phyloP scores from a whole-genome alignment of 23 tunicate species.

The Diplosoma virens region DNA sequence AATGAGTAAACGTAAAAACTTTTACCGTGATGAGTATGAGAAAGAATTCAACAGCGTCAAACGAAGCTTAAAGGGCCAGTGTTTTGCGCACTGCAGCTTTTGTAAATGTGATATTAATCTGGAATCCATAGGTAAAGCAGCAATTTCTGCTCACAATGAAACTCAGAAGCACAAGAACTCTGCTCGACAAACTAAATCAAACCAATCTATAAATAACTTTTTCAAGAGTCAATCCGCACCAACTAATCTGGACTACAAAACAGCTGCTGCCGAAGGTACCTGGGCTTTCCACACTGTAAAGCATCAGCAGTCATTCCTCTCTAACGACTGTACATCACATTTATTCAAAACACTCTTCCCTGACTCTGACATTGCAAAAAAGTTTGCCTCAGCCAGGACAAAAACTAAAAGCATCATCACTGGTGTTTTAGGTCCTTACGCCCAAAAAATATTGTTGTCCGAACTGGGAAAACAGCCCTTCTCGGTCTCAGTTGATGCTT shows the following conservation, averaged over 20 bases:
- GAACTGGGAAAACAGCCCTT: constrained; percentile 38
- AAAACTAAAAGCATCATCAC: constrained; percentile 42
- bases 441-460: constrained; percentile 33
- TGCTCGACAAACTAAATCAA: constrained; percentile 27
- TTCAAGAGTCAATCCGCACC: constrained; percentile 38
- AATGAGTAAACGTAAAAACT: constrained; percentile 50
- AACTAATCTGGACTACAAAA: constrained; percentile 39
- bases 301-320: constrained; percentile 48
- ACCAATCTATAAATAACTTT: constrained; percentile 27
- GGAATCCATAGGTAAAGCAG: constrained; percentile 16
- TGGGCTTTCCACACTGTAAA: constrained; percentile 51
- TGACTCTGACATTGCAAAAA: constrained; percentile 37
- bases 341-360: constrained; percentile 47
- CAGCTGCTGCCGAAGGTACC: constrained; percentile 63
- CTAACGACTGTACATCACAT: constrained; percentile 52
- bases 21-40: constrained; percentile 48
- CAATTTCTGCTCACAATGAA: constrained; percentile 6
- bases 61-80: constrained; percentile 44
- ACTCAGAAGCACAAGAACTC: constrained; percentile 25
- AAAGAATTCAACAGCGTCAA: constrained; percentile 34
- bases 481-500: constrained; percentile 14
- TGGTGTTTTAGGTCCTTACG: constrained; percentile 47
- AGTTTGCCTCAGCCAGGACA: constrained; percentile 36
- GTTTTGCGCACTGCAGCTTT: constrained; percentile 32
- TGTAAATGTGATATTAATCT: constrained; percentile 34